Conservation (phyloP, 2,888 invertebrate species). For the Vannuccia rotundouncinata region DNA sequence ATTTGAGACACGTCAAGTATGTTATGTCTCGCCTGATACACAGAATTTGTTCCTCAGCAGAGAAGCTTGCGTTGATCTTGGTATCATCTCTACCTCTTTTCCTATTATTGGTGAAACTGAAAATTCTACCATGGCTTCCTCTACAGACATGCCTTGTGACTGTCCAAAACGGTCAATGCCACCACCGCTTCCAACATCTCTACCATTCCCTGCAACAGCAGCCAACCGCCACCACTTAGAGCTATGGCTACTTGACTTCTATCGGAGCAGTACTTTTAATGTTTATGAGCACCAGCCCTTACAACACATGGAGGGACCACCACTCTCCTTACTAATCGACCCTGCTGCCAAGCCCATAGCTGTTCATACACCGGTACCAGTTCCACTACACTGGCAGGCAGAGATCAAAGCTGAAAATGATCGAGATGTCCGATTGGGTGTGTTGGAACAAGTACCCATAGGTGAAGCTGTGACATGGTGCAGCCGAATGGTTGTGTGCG, state of each 20-base stretch:
- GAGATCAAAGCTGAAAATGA: conserved; percentile 44
- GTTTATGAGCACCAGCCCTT: conserved; percentile 44
- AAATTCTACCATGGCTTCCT: neutral
- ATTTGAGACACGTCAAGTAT: conserved; percentile 43
- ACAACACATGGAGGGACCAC: conserved; percentile 43
- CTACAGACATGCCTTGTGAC: conserved; percentile 22
- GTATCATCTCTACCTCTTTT: conserved; percentile 43
- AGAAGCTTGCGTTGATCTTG: conserved; percentile 43
- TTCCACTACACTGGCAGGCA: conserved; percentile 45
- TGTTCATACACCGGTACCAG: conserved; percentile 44
- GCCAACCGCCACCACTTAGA: neutral
- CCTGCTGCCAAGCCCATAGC: conserved; percentile 43
- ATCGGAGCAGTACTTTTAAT: conserved; percentile 45
- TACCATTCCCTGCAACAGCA: conserved; percentile 42
- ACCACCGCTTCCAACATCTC: conserved; percentile 40
- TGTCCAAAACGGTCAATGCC: conserved; percentile 40
- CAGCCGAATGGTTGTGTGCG: conserved; percentile 43
- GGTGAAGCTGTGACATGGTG: conserved; percentile 44
- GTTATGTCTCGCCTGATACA: conserved; percentile 44
- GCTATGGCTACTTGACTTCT: conserved; percentile 42
- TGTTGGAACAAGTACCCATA: conserved; percentile 43
- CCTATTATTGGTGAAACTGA: conserved; percentile 40
- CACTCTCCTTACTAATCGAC: conserved; percentile 43
- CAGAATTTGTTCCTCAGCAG: conserved; percentile 44
- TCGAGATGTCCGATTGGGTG: conserved; percentile 43